Evolutionary conservation across 2,888 invertebrate genomes (phyloP), one percentile per base, ranked within the genome.

Genomic region (Megalurothrips usitatus): DNA sequence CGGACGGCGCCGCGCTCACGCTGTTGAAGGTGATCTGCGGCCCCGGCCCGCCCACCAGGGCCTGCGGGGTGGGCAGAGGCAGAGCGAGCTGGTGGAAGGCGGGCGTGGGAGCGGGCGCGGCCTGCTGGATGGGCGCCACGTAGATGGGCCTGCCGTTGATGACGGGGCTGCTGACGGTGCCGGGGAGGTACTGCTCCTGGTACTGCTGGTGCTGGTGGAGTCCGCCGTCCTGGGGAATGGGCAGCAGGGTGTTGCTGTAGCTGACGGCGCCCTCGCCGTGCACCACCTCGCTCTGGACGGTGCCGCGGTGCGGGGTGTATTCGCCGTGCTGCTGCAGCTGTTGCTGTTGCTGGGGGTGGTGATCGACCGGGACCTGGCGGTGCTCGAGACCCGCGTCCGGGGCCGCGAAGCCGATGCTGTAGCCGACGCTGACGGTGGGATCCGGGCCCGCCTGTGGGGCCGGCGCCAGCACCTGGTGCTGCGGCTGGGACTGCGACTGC

Each of bases 191-290:
- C 2, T 14, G 14, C 2, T 17, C 52, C 1, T 58, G 58, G 58
- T 58, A 6, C 34, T 43, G 34, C 34, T 75, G 68, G 9, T 23
- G 23, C 68, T 52, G 52, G 23, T 4, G n/a, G 23, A 8, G 23
- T 23, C 68, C 68, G 9, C 26, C 68, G 68, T 58, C 58, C 58
- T 58, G 58, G 58, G 19, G 19, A 8, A n/a, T n/a, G 58, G 58
- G 58, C 14, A 75, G 68, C 68, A 26, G 26, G 11, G 68, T 75
- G 68, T 75, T 75, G 68, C 23, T 75, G 68, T 75, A 75, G 68
- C 68, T 75, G 68, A 75, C 68, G 26, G 68, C 68, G 68, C 68
- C 68, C 68, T 75, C 68, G 26, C 68, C 68, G 68, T 75, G 68
- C 68, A 75, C 68, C 26, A 75, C 68, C 68, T 75, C 68, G 26